phyloP scores from a whole-genome alignment of 2,888 invertebrate genomes.

The Ectropis crepuscularia region DNA sequence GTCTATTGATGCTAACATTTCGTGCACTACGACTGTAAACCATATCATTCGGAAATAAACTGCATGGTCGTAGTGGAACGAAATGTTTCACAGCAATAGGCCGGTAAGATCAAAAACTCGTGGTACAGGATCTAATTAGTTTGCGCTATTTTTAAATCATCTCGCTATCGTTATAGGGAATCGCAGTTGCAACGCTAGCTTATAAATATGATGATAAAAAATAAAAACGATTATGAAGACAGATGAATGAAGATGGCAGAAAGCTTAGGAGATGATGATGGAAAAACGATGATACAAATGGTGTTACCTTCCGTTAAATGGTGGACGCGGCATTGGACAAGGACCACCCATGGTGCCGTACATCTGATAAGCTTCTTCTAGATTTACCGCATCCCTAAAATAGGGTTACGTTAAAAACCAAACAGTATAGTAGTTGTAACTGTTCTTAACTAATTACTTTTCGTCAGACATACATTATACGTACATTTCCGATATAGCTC shows the following conservation, averaged over 20 bases:
- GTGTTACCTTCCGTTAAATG: slow-evolving; percentile 73
- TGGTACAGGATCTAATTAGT: too few species aligned
- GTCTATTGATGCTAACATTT: too few species aligned
- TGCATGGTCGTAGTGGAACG: too few species aligned
- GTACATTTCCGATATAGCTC: too few species aligned
- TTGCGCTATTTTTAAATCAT: background rate
- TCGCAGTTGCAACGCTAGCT: slow-evolving; percentile 12
- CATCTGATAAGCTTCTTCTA: slow-evolving; percentile 74
- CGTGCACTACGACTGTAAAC: too few species aligned
- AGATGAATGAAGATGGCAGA: background rate
- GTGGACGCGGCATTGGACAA: slow-evolving; percentile 73
- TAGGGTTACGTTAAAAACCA: slow-evolving; percentile 8
- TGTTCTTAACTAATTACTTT: too few species aligned
- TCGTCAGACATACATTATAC: too few species aligned
- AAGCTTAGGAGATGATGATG: background rate
- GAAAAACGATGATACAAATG: background rate
- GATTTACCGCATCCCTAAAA: slow-evolving; percentile 68
- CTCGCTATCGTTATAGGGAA: slow-evolving; percentile 1
- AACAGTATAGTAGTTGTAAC: too few species aligned
- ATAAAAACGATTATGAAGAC: background rate
- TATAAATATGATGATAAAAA: slow-evolving; percentile 10
- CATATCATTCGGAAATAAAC: too few species aligned
- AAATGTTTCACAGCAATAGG: too few species aligned
- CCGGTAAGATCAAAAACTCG: too few species aligned
- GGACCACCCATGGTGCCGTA: slow-evolving; percentile 70